Base-by-base conservation (phyloP, 2,797 vertebrate genomes). In the Rhinophrynus dorsalis region DNA sequence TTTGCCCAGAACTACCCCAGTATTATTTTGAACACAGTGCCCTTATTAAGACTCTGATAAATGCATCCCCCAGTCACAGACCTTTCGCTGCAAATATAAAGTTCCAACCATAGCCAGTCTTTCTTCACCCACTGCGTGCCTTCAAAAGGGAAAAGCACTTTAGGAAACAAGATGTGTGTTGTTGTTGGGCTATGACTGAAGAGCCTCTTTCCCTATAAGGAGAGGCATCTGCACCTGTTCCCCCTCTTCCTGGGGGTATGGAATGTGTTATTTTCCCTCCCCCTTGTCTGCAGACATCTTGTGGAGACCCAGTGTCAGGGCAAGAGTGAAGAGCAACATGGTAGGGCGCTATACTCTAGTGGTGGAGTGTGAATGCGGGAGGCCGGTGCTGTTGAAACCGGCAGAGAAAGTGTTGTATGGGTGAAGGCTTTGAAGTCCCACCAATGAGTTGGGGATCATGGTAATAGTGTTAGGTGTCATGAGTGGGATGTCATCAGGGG, bases 401-500 rank as follows among this genome's bases (percentile, higher is more conserved):
- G 96, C 88, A 0, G 96, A 95, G 83, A 99, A 99, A 82, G 96
- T 98, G 85, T 97, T 98, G 89, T 98, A 98, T 1, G 97, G 96
- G 81, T 98, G 97, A 80, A 99, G 85, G 78, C 94, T 96, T 83
- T 97, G 96, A 88, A 99, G 93, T 79, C 95, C 96, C 86, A 98
- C 96, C 86, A 99, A 86, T 12, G 97, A 98, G 83, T 98, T 98
- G 81, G 97, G 97, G 76, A 98, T 98, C 96, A 98, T 98, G 79
- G 96, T 98, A 86, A 99, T 98, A 81, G 96, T 97, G 86, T 98
- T 98, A 79, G 96, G 96, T 38, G 95, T 97, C 95, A 98, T 96
- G 69, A 98, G 94, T 0, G 96, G 96, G 80, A 98, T 98, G 91
- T 99, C 97, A 1, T 99, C 96, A 0, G 96, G 97, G 2, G 96